Evolutionary conservation across 2,113 vertebrate species (phyloP).

Genomic region (Oncorhynchus mykiss): DNA sequence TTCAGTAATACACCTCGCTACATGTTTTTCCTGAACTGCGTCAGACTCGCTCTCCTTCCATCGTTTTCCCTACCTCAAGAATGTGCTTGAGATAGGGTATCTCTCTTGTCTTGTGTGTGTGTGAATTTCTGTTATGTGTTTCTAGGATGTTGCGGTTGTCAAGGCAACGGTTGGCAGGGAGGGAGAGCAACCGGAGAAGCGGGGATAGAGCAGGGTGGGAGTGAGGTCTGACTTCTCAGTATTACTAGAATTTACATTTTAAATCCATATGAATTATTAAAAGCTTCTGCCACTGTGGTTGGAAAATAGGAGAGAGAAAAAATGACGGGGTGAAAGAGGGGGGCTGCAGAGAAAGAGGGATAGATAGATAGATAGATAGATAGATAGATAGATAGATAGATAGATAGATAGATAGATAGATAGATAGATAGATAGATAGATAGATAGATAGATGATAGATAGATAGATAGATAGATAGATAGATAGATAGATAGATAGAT

Average conservation of each 20-base stretch:
- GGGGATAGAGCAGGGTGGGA: conserved; percentile 13
- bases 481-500: neutral
- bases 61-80: neutral
- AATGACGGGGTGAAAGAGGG: neutral
- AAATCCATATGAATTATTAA: conserved; percentile 45
- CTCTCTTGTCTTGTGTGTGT: neutral
- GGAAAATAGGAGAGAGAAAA: conserved; percentile 6
- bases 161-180: conserved; percentile 42
- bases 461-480: neutral
- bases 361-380: neutral
- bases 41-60: neutral
- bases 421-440: too few species aligned
- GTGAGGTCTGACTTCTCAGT: conserved; percentile 20
- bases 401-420: neutral
- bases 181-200: conserved; percentile 14
- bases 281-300: conserved; percentile 24
- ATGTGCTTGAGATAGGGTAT: neutral
- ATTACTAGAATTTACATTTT: conserved; percentile 38
- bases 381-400: neutral
- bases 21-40: conserved; percentile 9
- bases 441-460: neutral
- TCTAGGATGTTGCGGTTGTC: conserved; percentile 43
- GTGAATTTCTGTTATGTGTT: conserved; percentile 1
- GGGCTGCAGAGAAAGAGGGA: neutral
- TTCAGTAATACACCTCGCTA: neutral